A percentile compares a stretch with the other conserved stretches of the same genome.
phyloP scores from a whole-genome alignment of 35 echinoderm and acorn worm genomes.

The Hemicentrotus pulcherrimus region DNA sequence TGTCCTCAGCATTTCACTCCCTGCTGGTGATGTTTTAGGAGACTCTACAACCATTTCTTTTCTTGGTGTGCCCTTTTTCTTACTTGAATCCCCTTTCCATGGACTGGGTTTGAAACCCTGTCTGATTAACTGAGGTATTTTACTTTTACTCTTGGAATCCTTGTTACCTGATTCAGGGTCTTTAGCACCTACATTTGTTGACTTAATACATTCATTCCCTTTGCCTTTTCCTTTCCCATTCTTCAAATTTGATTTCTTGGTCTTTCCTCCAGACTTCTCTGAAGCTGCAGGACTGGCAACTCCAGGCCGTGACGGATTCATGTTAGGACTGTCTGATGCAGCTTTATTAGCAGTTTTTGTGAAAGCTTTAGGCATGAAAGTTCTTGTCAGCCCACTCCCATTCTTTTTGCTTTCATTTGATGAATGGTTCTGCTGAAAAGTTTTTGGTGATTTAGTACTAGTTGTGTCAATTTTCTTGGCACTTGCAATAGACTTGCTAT shows the following conservation, averaged over 20 bases:
- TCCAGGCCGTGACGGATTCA: not conserved
- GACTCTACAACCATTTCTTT: constrained; percentile 26
- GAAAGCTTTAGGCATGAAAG: not conserved
- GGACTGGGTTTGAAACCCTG: constrained; percentile 51
- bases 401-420: not conserved
- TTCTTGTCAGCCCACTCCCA: not conserved
- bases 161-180: not conserved
- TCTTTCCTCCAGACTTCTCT: constrained; percentile 28
- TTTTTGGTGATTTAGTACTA: constrained; percentile 17
- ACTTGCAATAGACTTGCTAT: not conserved
- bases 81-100: not conserved
- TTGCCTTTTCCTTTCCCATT: constrained; percentile 25
- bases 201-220: not conserved
- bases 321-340: constrained; percentile 32
- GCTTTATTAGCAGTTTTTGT: constrained; percentile 40
- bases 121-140: constrained; percentile 61
- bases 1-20: not conserved
- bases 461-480: not conserved
- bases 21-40: constrained; percentile 12
- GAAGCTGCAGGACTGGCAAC: not conserved
- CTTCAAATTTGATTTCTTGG: constrained; percentile 12
- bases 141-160: constrained; percentile 57
- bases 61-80: constrained; percentile 42
- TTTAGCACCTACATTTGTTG: not conserved
- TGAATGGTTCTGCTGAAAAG: not conserved